Percentiles rank a stretch among this genome's conserved stretches.
Evolutionary conservation across 2,888 invertebrate species (phyloP).

Genomic region (Cistogaster globosa): DNA sequence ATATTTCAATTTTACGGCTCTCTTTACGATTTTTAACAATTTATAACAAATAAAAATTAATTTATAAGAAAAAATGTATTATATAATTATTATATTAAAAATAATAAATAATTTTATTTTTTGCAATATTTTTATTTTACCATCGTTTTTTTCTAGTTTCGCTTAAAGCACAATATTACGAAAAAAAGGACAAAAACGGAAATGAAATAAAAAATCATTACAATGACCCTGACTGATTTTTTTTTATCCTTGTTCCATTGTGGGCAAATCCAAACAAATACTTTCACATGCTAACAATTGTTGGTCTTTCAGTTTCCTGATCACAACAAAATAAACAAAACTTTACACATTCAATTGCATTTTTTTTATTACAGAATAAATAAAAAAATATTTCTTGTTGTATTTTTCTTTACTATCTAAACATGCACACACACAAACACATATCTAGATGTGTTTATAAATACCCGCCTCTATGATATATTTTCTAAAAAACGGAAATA

Average conservation of each 20-base stretch:
- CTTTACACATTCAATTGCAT: not conserved
- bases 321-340: conserved; percentile 14
- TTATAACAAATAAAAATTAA: too few relatives aligned
- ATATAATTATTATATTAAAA: too few relatives aligned
- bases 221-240: conserved; percentile 62
- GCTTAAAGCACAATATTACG: conserved; percentile 12
- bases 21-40: too few relatives aligned
- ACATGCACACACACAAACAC: conserved; percentile 10
- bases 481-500: conserved; percentile 64
- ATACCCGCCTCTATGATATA: conserved; percentile 41
- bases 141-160: conserved; percentile 46
- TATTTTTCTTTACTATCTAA: conserved; percentile 48
- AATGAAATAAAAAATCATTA: conserved; percentile 53
- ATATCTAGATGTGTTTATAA: not conserved
- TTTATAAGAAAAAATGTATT: too few relatives aligned
- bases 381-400: conserved; percentile 26
- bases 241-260: not conserved
- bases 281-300: conserved; percentile 61
- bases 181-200: not conserved
- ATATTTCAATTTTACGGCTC: too few relatives aligned
- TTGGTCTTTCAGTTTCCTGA: conserved; percentile 44
- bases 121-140: too few relatives aligned
- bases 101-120: too few relatives aligned
- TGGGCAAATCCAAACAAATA: conserved; percentile 36
- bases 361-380: conserved; percentile 22